Base-by-base conservation (phyloP, 2,888 invertebrate species). In the Pristionchus japonicus region DNA sequence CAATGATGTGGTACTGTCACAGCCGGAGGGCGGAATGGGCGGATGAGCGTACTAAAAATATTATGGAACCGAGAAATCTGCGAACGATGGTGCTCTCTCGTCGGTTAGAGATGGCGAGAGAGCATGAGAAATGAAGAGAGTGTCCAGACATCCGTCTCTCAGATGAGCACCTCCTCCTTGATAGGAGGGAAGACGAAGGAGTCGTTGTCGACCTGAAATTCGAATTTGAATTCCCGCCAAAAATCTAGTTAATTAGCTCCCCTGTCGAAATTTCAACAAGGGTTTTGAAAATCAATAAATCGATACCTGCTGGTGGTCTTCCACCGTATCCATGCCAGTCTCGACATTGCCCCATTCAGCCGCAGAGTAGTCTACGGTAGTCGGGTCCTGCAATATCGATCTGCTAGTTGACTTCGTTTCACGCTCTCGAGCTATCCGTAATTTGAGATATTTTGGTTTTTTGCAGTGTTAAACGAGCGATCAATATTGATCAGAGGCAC, bases 151-250 rank as follows among this genome's bases (percentile, higher is more conserved):
- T 6, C 27, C 20, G 70, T 70, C 70, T 70, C 70, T 77, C 27
- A 77, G 27, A 77, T 77, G 70, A 74, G 37, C 40, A 74, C 70
- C 77, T 77, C 77, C 77, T 77, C 40, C 43, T 77, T 77, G 77
- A 77, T 27, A 7, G 37, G 74, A 6, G 64, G 27, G 74, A 40
- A 74, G 67, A 20, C 31, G 77, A 77, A 77, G n/a, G n/a, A n/a
- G 2, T 77, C 77, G 34, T 40, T 27, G 15, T 20, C 27, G 27
- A 17, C 27, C 77, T 77, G 77, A 23, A 77, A 23, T 40, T 27
- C 77, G n/a, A 43, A 77, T 77, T 77, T 77, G 43, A 77, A 43
- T 77, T 77, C 43, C 23, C 77, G 77, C 47, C 77, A 77, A 6
- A 27, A 6, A 1, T n/a, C 3, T 3, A 43, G 34, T 43, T 20